Evolutionary conservation across 2,113 vertebrate genomes (phyloP).

Genomic region (Pristiophorus japonicus): DNA sequence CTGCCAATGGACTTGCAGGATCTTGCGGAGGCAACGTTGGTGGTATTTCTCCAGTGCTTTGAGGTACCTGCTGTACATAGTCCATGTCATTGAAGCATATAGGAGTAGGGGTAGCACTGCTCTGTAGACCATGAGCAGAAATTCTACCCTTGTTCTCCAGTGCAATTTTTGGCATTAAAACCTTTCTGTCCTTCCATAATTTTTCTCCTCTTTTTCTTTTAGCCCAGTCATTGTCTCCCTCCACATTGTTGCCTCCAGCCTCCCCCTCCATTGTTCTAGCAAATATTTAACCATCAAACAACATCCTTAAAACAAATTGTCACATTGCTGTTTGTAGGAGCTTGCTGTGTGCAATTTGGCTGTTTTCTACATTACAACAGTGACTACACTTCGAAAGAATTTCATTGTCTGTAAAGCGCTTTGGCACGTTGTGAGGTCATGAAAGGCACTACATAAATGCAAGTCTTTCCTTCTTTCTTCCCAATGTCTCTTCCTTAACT

Average conservation of each 20-base stretch:
- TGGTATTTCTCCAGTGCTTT: no score
- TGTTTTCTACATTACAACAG: background rate
- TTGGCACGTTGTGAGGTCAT: background rate
- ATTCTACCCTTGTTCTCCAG: background rate
- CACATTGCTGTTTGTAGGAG: background rate
- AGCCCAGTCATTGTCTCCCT: background rate
- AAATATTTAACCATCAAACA: background rate
- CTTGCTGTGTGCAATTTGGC: background rate
- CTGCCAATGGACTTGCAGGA: no score
- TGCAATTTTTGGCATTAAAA: no score
- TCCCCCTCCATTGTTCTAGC: background rate
- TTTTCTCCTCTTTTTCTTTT: background rate
- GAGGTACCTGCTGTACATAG: no score
- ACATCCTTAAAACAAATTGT: background rate
- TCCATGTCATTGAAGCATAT: no score
- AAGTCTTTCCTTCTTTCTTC: background rate
- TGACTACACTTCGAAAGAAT: background rate
- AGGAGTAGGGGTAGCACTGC: no score
- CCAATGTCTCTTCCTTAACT: background rate
- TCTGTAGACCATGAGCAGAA: no score
- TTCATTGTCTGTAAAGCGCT: background rate
- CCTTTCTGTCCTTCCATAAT: no score
- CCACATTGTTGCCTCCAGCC: background rate
- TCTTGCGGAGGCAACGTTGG: no score
- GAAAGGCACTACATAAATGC: background rate